Conservation (phyloP, 2,888 invertebrate species). For the Oscheius myriophilus region DNA sequence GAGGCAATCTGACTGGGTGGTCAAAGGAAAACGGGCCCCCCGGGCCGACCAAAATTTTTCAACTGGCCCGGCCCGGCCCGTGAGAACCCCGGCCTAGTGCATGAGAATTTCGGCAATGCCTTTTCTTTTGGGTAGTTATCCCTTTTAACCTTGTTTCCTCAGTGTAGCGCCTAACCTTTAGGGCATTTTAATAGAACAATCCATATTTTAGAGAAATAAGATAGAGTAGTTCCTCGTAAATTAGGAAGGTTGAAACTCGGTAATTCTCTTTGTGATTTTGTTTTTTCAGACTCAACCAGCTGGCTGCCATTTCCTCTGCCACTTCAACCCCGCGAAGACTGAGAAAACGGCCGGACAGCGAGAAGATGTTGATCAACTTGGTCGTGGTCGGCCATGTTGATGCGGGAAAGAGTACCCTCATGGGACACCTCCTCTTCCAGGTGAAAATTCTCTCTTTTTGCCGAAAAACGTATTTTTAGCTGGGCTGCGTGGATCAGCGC, state of each 20-base stretch:
- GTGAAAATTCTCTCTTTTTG: slow-evolving; percentile 42
- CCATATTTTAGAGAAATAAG: too few relatives aligned
- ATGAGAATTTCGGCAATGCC: too few relatives aligned
- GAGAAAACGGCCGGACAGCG: slow-evolving; percentile 28
- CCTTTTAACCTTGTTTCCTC: too few relatives aligned
- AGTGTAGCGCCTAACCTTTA: too few relatives aligned
- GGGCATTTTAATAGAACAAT: too few relatives aligned
- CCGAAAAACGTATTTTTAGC: slow-evolving; percentile 45
- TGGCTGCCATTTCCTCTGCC: slow-evolving; percentile 44
- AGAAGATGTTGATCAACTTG: slow-evolving; percentile 64
- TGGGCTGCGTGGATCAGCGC: slow-evolving; percentile 85
- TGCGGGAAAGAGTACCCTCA: slow-evolving; percentile 94
- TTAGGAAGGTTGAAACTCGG: not conserved
- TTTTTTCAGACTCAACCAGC: slow-evolving; percentile 44
- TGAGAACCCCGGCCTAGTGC: too few relatives aligned
- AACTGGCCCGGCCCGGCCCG: too few relatives aligned
- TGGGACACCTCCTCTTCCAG: slow-evolving; percentile 88
- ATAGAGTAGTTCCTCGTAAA: not conserved
- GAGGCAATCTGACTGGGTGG: too few relatives aligned
- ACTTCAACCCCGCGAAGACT: slow-evolving; percentile 41
- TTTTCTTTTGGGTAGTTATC: too few relatives aligned
- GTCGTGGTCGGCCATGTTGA: slow-evolving; percentile 86
- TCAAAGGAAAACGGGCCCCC: too few relatives aligned
- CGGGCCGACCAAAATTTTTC: too few relatives aligned
- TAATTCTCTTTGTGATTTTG: slow-evolving; percentile 12